These are phyloP conservation scores for Falco rusticolus DNA, from an alignment of 2,797 vertebrate genomes.

Conservation along the genomic window DNA sequence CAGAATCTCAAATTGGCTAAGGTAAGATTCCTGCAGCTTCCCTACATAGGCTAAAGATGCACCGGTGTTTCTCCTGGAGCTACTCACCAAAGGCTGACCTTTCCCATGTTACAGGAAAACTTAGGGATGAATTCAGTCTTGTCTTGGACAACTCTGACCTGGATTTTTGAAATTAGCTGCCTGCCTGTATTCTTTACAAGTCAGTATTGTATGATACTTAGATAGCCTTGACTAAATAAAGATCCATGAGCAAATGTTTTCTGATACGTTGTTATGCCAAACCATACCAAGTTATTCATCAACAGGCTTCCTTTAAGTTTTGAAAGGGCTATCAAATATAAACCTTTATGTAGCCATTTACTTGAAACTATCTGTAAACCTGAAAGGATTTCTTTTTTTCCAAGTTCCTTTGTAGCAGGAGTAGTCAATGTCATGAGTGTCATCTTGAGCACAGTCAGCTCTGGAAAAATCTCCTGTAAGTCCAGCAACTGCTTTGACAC, in stretches of 20 bases:
- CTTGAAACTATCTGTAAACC: not conserved
- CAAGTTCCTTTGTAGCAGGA: not conserved
- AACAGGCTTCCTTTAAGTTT: not conserved
- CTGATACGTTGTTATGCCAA: not conserved
- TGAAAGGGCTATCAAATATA: not conserved
- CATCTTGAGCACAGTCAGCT: not conserved
- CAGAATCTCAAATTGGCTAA: conserved; percentile 93
- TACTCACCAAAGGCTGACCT: not conserved
- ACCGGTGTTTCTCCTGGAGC: not conserved
- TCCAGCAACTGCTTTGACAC: not conserved
- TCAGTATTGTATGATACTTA: not conserved
- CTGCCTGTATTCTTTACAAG: not conserved
- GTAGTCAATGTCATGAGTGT: not conserved
- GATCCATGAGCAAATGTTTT: not conserved
- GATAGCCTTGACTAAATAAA: not conserved
- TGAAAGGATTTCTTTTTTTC: not conserved
- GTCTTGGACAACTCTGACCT: not conserved
- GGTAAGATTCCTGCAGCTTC: conserved; percentile 71
- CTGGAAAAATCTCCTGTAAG: not conserved
- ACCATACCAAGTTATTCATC: not conserved
- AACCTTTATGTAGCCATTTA: not conserved
- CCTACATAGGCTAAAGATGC: not conserved
- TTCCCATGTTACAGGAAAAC: not conserved
- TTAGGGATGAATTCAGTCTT: not conserved
- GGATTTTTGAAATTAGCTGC: not conserved